Evolutionary conservation across 2,797 vertebrate genomes (phyloP).

Genomic region (Presbytis comata): DNA sequence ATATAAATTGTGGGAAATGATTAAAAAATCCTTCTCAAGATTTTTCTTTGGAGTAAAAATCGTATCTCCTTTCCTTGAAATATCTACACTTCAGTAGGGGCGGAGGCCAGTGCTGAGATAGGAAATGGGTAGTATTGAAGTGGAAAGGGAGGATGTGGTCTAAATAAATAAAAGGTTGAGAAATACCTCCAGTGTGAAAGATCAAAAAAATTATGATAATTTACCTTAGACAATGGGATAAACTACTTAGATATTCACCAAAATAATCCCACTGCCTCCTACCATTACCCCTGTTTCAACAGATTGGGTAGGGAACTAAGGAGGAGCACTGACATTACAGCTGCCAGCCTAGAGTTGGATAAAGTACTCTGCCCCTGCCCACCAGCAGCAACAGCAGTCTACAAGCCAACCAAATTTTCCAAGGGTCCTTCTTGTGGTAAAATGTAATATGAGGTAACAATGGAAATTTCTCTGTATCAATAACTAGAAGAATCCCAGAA

Average conservation of each 20-base stretch:
- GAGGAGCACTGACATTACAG: neutral
- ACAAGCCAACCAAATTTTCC: neutral
- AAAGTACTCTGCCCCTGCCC: neutral
- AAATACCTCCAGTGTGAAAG: neutral
- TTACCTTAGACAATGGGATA: neutral
- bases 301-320: neutral
- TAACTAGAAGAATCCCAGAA: neutral
- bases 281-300: neutral
- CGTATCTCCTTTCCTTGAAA: neutral
- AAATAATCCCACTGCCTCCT: neutral
- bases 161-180: neutral
- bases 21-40: neutral
- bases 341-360: neutral
- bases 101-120: accelerated
- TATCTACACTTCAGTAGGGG: neutral
- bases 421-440: neutral
- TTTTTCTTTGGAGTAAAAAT: neutral
- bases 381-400: neutral
- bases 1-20: neutral
- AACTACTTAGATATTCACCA: neutral
- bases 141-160: neutral
- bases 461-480: neutral
- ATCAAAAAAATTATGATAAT: neutral
- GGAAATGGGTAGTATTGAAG: neutral
- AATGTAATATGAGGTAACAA: neutral